Evolutionary conservation across 2,113 vertebrate species (phyloP).

Genomic region (Numida meleagris): DNA sequence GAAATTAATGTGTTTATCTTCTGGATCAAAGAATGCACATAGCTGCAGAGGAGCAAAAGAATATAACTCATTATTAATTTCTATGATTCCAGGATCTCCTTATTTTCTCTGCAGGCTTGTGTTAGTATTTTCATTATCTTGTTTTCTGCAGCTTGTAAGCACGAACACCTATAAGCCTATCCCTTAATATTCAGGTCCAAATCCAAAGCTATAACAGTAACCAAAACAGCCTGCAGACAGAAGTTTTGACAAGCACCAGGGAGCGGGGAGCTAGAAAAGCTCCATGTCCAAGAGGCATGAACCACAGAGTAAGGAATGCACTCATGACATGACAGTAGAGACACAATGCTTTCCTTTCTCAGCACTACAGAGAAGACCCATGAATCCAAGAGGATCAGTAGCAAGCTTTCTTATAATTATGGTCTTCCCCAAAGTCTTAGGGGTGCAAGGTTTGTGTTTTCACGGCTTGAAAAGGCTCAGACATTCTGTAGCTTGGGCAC

Average conservation of each 20-base stretch:
- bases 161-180: not conserved
- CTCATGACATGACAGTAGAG: accelerated
- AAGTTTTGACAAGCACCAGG: not conserved
- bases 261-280: not conserved
- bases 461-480: not conserved
- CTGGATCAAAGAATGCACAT: not conserved
- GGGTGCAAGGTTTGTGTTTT: not conserved
- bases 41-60: not conserved
- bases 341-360: not conserved
- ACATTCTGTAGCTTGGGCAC: not conserved
- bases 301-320: not conserved
- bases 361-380: not conserved
- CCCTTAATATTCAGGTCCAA: not conserved
- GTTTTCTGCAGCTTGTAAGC: not conserved
- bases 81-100: not conserved
- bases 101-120: not conserved
- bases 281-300: not conserved
- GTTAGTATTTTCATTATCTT: not conserved
- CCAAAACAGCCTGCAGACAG: not conserved
- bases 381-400: not conserved
- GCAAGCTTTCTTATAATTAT: not conserved
- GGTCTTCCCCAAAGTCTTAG: not conserved
- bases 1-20: not conserved
- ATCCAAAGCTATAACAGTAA: not conserved
- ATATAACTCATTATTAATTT: not conserved